A percentile compares a stretch with the other conserved stretches of the same genome.
These are phyloP conservation scores for Aporophyla lueneburgensis DNA, from an alignment of 2,888 invertebrate species.

Conservation along the genomic window DNA sequence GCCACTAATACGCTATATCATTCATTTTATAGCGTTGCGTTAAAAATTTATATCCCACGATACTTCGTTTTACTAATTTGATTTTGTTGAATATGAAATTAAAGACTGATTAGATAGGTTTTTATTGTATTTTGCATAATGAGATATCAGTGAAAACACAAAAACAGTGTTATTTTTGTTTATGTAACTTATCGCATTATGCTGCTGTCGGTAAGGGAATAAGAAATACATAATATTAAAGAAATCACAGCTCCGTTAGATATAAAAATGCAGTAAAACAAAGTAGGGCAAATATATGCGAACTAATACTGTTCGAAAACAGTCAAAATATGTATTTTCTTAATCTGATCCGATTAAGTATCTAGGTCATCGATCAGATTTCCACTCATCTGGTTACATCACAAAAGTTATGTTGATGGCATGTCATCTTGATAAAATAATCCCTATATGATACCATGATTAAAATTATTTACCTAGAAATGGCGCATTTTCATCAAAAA, in stretches of 20 bases:
- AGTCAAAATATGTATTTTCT: conserved; percentile 65
- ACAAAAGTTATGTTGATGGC: conserved; percentile 31
- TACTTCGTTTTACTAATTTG: conserved; percentile 83
- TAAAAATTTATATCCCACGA: conserved; percentile 83
- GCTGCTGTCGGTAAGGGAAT: conserved; percentile 41
- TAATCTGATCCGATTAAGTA: conserved; percentile 65
- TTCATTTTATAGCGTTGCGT: conserved; percentile 84
- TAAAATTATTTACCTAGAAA: conserved; percentile 4
- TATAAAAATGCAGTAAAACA: conserved; percentile 61
- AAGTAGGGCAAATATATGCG: conserved; percentile 57
- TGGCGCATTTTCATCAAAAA: neutral
- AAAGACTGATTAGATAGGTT: conserved; percentile 81
- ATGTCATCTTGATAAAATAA: conserved; percentile 17
- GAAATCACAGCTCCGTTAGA: conserved; percentile 46
- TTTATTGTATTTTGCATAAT: conserved; percentile 80
- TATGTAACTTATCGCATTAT: conserved; percentile 57
- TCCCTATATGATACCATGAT: neutral
- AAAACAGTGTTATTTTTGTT: conserved; percentile 43
- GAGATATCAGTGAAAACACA: conserved; percentile 66
- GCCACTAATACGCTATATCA: conserved; percentile 86
- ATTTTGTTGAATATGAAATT: conserved; percentile 85
- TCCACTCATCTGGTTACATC: conserved; percentile 50
- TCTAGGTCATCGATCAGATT: conserved; percentile 58
- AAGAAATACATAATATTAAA: conserved; percentile 18
- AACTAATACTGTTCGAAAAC: conserved; percentile 55